Percentiles rank a stretch among this genome's conserved stretches.
Evolutionary conservation across 2,888 invertebrate genomes (phyloP).

Genomic region (Nephrotoma guestfalica): DNA sequence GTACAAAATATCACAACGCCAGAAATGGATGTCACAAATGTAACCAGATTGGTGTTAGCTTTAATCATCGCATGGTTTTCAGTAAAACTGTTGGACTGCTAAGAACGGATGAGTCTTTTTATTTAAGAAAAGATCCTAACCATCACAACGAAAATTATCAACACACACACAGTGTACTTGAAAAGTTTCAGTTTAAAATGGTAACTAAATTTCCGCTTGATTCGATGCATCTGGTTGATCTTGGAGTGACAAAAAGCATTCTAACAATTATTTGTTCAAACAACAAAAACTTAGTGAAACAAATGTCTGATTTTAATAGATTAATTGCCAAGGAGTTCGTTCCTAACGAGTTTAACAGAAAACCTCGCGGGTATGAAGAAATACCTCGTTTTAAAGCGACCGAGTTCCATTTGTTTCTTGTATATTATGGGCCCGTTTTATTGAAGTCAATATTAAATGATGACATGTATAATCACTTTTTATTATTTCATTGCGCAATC

Average conservation of each 20-base stretch:
- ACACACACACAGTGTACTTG: background rate
- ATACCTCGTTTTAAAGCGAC: constrained; percentile 9
- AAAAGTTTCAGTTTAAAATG: constrained; percentile 6
- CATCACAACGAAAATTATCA: background rate
- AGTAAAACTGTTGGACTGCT: background rate
- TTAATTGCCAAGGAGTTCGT: too few relatives aligned
- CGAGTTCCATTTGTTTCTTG: constrained; percentile 7
- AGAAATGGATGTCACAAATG: background rate
- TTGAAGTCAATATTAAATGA: constrained; percentile 6
- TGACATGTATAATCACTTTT: constrained; percentile 8
- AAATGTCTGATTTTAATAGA: too few relatives aligned
- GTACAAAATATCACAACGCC: background rate
- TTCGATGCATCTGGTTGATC: background rate
- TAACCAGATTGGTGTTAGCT: background rate
- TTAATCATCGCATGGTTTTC: background rate
- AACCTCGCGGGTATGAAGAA: background rate
- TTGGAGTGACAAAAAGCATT: constrained; percentile 1
- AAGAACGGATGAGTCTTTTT: background rate
- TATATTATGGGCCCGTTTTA: background rate
- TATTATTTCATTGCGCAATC: constrained; percentile 7
- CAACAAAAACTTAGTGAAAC: too few relatives aligned
- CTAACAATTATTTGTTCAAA: background rate
- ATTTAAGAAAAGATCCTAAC: background rate
- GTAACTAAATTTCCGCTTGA: constrained; percentile 9
- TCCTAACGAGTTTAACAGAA: too few relatives aligned